Evolutionary conservation across 23 tunicate genomes (phyloP).

Genomic region (Aplidium turbinatum): DNA sequence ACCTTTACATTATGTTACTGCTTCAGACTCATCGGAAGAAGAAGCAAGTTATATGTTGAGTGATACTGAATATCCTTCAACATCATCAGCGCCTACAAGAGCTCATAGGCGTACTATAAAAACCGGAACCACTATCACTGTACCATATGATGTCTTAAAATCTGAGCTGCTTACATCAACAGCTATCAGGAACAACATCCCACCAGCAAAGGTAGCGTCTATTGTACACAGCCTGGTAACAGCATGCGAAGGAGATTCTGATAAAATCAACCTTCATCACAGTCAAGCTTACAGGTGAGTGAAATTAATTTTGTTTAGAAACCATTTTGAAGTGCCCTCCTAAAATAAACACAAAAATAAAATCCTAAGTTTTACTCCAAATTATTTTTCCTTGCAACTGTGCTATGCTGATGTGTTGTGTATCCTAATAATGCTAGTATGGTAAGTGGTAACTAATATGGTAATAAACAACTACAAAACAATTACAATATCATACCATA

Average conservation of each 20-base stretch:
- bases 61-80: conserved; percentile 14
- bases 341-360: no score
- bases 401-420: no score
- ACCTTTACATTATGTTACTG: background rate
- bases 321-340: no score
- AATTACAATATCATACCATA: no score
- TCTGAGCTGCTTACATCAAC: conserved; percentile 12
- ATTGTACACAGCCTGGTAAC: conserved; percentile 5
- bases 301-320: no score
- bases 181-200: background rate
- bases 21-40: conserved; percentile 8
- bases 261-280: conserved; percentile 9
- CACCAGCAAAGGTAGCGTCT: conserved; percentile 22
- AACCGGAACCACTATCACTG: conserved; percentile 10
- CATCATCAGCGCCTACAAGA: conserved; percentile 11
- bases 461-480: no score
- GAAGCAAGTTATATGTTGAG: background rate
- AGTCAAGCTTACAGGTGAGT: background rate
- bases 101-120: conserved; percentile 2
- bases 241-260: conserved; percentile 11
- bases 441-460: no score
- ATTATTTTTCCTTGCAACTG: no score
- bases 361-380: no score
- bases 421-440: no score
- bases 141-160: conserved; percentile 15